These are phyloP conservation scores for Metaphire vulgaris DNA, from an alignment of 1,140 invertebrate genomes.

Conservation along the genomic window DNA sequence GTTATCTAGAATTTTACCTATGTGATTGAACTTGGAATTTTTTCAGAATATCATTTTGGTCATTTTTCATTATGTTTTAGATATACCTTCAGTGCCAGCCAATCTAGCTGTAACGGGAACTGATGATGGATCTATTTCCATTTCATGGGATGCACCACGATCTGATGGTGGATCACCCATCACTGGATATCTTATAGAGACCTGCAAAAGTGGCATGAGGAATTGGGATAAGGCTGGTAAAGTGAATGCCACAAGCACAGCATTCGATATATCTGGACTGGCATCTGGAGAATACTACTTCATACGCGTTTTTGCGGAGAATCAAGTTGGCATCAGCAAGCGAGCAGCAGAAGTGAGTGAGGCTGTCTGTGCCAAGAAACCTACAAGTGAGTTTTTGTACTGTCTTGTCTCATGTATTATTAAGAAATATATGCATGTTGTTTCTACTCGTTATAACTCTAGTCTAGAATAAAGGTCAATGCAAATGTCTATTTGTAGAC, in stretches of 20 bases:
- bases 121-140: conserved; percentile 57
- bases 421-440: no score
- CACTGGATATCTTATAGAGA: conserved; percentile 84
- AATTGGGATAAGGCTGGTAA: conserved; percentile 1
- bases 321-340: conserved; percentile 84
- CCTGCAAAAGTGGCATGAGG: conserved; percentile 61
- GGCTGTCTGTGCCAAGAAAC: conserved; percentile 57
- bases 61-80: no score
- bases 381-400: neutral
- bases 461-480: no score
- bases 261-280: conserved; percentile 10
- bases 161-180: conserved; percentile 89
- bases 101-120: conserved; percentile 44
- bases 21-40: no score
- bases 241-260: conserved; percentile 1
- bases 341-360: conserved; percentile 68
- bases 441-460: no score
- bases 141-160: conserved; percentile 70
- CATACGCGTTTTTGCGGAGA: conserved; percentile 65
- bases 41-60: no score
- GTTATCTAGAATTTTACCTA: no score
- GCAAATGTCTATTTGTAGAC: no score
- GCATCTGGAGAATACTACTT: conserved; percentile 22
- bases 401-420: no score
- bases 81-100: conserved; percentile 54